phyloP scores from a whole-genome alignment of 1,140 invertebrate genomes.

The Lanistes nyassanus region DNA sequence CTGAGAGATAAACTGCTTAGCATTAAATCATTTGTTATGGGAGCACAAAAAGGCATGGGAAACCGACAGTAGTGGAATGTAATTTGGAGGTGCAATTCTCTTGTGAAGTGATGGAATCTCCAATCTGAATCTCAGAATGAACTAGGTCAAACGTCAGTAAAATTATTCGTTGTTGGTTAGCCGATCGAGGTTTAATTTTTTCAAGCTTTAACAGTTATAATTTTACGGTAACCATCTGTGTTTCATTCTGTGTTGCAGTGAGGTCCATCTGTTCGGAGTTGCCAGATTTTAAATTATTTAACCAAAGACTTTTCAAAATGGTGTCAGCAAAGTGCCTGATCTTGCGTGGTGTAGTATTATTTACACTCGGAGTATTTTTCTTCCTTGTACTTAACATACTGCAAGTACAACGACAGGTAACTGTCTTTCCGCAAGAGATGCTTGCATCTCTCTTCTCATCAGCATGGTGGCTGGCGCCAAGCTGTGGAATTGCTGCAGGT shows the following conservation, averaged over 20 bases:
- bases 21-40: too few relatives aligned
- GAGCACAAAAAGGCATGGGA: too few relatives aligned
- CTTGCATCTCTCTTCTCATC: constrained; percentile 52
- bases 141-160: too few relatives aligned
- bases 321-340: constrained; percentile 29
- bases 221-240: too few relatives aligned
- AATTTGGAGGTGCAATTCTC: too few relatives aligned
- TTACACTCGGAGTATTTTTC: constrained; percentile 64
- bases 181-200: too few relatives aligned
- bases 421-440: constrained; percentile 53
- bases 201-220: too few relatives aligned
- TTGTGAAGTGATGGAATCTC: too few relatives aligned
- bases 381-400: constrained; percentile 64
- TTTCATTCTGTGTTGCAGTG: not conserved
- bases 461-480: constrained; percentile 66
- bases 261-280: not conserved
- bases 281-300: not conserved
- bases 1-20: too few relatives aligned
- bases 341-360: constrained; percentile 55
- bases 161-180: too few relatives aligned
- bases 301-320: constrained; percentile 30
- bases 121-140: too few relatives aligned
- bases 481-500: constrained; percentile 65
- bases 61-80: too few relatives aligned
- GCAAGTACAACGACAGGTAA: constrained; percentile 58